A percentile compares a stretch with the other conserved stretches of the same genome.
phyloP scores from a whole-genome alignment of 1,140 invertebrate species.

The Diploscapter pachys region DNA sequence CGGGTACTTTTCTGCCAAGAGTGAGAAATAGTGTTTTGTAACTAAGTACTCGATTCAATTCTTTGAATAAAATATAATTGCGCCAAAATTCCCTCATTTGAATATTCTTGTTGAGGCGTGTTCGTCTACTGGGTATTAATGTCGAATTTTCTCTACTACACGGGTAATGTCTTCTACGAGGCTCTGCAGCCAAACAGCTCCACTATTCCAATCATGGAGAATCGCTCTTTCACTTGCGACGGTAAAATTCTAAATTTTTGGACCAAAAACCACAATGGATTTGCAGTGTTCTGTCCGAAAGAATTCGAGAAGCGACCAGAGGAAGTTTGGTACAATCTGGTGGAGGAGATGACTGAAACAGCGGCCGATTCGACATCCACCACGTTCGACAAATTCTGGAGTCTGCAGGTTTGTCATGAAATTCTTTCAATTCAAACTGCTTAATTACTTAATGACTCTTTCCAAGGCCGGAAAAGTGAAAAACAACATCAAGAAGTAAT shows the following conservation, averaged over 20 bases:
- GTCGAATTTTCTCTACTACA: constrained; percentile 84
- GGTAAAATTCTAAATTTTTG: constrained; percentile 31
- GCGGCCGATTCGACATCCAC: no score
- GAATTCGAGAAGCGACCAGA: no score
- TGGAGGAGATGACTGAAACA: no score
- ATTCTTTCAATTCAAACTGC: no score
- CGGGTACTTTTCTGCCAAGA: no score
- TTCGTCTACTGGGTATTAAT: constrained; percentile 90
- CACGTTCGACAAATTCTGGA: background rate
- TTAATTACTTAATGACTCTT: background rate
- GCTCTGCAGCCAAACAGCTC: constrained; percentile 55
- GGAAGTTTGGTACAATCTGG: no score
- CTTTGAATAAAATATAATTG: no score
- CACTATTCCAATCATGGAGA: constrained; percentile 52
- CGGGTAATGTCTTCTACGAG: constrained; percentile 73
- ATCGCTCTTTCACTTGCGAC: constrained; percentile 58
- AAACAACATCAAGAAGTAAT: background rate
- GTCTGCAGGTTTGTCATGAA: background rate
- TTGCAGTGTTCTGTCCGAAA: constrained; percentile 37
- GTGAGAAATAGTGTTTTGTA: no score
- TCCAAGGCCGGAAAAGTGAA: background rate
- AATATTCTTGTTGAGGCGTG: constrained; percentile 40
- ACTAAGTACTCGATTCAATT: no score
- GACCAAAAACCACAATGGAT: background rate
- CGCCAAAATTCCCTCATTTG: no score